Base-by-base conservation (phyloP, 2,888 invertebrate species). In the Eristalis pertinax region DNA sequence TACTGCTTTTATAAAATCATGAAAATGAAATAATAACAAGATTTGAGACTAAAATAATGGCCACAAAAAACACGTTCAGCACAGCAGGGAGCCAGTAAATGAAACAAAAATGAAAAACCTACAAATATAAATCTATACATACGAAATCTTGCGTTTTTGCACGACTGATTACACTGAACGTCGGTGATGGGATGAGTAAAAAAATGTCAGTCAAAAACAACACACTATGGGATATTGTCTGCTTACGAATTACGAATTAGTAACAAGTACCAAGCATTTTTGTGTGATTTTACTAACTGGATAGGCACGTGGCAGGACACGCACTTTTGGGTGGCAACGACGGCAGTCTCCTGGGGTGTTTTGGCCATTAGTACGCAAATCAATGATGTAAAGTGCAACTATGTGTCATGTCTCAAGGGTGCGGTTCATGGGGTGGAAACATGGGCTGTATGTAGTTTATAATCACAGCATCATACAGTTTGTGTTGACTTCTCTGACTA, bases 271-370 rank as follows among this genome's bases (percentile, higher is more conserved):
- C 60, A 60, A 29, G 32, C 35, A 68, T 65, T 70, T 65, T 38
- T 68, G 78, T n/a, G 62, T 38, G 43, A 26, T 72, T 65, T 15
- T 19, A 64, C 72, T 68, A 67, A 60, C 75, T 74, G 43, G 38
- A 62, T 50, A 63, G 38, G 56, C 86, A 87, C 86, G 86, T 87
- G 86, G 15, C 68, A 4, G 58, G 35, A n/a, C 62, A 38, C 86
- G 78, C 86, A 83, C 86, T 82, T 72, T 72, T 75, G 86, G 86
- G 83, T 79, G 83, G 77, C 50, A 74, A 69, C 43, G 50, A 65
- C 78, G 63, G 58, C 58, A n/a, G 60, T 56, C 56, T 72, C 56
- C 63, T 67, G 70, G 69, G 38, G 77, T 63, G 75, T 56, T 65
- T 65, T 69, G 13, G 76, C 24, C 64, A n/a, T 69, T 69, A 38